Evolutionary conservation across 2,797 vertebrate genomes (phyloP).

Genomic region (Karalla daura): DNA sequence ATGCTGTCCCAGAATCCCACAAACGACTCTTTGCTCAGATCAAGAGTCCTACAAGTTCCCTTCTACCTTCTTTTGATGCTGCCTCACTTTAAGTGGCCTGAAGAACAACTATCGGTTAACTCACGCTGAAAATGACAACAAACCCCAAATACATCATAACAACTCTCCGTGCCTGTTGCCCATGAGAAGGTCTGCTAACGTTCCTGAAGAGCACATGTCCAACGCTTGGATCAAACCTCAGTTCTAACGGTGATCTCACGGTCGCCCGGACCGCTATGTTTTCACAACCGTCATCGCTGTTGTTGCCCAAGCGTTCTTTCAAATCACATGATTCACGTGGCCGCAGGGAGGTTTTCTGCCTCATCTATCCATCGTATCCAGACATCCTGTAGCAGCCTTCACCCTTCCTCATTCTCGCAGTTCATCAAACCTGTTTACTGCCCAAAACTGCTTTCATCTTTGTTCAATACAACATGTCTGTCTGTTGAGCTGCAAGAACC

Average conservation of each 20-base stretch:
- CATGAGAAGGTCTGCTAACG: not conserved
- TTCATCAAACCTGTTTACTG: not conserved
- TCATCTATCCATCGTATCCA: not conserved
- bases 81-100: not conserved
- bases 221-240: not conserved
- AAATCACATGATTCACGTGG: not conserved
- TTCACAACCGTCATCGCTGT: too few relatives aligned
- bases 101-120: not conserved
- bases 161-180: not conserved
- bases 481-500: not conserved
- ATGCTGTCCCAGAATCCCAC: not conserved
- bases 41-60: not conserved
- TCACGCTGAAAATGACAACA: conserved; percentile 1
- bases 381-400: not conserved
- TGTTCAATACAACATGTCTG: not conserved
- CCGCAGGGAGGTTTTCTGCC: conserved; percentile 5
- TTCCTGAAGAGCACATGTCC: not conserved
- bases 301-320: not conserved
- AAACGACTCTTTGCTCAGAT: not conserved
- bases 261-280: not conserved
- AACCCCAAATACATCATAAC: not conserved
- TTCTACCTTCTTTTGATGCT: not conserved
- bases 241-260: not conserved
- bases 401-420: not conserved
- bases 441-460: not conserved